phyloP scores from a whole-genome alignment of 2,113 vertebrate species.

The Okapia johnstoni region DNA sequence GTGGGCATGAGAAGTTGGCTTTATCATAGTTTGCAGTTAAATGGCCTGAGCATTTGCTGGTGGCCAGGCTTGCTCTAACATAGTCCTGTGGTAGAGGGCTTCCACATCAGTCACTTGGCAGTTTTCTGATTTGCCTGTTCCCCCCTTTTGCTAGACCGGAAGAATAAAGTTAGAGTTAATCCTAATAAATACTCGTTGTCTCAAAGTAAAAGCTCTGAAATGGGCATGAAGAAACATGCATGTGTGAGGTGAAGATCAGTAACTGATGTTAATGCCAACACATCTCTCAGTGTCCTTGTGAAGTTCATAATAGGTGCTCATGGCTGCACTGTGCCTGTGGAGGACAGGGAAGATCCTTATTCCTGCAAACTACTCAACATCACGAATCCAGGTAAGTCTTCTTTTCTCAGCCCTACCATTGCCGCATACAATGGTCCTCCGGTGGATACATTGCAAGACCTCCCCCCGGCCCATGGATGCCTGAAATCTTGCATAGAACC shows the following conservation, averaged over 20 bases:
- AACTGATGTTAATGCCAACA: constrained; percentile 69
- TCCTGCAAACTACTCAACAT: constrained; percentile 95
- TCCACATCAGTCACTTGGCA: neutral
- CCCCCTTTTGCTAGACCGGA: neutral
- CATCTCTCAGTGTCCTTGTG: constrained; percentile 90
- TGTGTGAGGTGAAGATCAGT: constrained; percentile 42
- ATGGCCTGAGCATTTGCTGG: neutral
- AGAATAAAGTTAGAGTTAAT: neutral
- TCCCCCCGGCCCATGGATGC: neutral
- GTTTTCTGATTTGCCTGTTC: neutral
- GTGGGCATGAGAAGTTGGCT: neutral
- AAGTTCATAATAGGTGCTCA: constrained; percentile 94
- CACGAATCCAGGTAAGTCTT: constrained; percentile 88
- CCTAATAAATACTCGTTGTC: neutral
- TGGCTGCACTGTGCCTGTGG: constrained; percentile 92
- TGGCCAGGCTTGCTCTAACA: neutral
- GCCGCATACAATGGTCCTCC: rapidly evolving
- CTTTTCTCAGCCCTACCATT: neutral
- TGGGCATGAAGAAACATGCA: neutral
- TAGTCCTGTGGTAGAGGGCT: neutral
- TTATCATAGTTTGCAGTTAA: neutral
- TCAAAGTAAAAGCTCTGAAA: neutral
- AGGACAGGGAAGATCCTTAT: constrained; percentile 95
- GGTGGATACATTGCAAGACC: neutral
- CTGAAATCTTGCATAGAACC: neutral